These are phyloP conservation scores for Cenopis cana DNA, from an alignment of 2,888 invertebrate genomes.

Conservation along the genomic window DNA sequence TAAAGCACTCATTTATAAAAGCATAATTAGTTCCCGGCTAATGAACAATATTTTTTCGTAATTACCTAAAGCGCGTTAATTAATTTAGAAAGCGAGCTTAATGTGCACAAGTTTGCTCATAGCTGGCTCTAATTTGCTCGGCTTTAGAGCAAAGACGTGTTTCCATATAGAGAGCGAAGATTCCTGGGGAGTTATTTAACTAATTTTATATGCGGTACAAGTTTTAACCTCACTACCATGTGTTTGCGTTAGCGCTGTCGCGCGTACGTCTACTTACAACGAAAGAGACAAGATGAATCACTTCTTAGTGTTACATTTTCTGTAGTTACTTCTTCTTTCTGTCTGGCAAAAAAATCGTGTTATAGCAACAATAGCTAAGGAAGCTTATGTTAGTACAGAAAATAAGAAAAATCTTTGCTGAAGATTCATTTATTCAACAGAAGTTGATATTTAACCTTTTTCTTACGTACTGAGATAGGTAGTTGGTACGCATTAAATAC, in stretches of 20 bases:
- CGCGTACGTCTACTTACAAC: conserved; percentile 45
- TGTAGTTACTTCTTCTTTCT: neutral
- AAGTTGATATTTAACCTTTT: too few relatives aligned
- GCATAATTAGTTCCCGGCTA: conserved; percentile 58
- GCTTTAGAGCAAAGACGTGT: conserved; percentile 81
- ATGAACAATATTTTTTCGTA: conserved; percentile 68
- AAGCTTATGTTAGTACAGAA: too few relatives aligned
- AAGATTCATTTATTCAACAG: too few relatives aligned
- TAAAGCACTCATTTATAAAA: conserved; percentile 39
- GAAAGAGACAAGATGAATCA: conserved; percentile 34
- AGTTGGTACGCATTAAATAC: neutral
- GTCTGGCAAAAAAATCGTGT: too few relatives aligned
- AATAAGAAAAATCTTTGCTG: too few relatives aligned
- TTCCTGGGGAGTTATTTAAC: conserved; percentile 75
- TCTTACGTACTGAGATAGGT: too few relatives aligned
- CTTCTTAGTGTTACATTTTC: conserved; percentile 1
- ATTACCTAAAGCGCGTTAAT: conserved; percentile 71
- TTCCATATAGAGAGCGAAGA: conserved; percentile 68
- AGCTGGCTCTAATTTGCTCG: conserved; percentile 65
- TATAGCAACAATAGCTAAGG: too few relatives aligned
- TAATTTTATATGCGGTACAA: conserved; percentile 78
- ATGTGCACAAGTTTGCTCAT: conserved; percentile 67
- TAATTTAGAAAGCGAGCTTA: conserved; percentile 73
- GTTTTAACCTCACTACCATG: conserved; percentile 74
- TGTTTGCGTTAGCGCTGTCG: conserved; percentile 69